Conservation (phyloP, 92 coral and sea anemone genomes). For the Montipora capitata region DNA sequence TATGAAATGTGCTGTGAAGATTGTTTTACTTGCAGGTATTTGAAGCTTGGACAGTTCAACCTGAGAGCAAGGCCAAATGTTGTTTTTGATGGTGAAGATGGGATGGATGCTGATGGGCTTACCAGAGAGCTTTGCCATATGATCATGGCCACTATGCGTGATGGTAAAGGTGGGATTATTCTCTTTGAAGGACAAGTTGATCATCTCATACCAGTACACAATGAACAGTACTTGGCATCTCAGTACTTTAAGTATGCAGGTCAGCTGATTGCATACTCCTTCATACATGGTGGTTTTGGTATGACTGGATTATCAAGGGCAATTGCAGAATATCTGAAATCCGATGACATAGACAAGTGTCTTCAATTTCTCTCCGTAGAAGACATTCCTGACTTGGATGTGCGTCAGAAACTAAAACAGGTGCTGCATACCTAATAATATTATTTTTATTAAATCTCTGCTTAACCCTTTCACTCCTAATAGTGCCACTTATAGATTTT, state of each 20-base stretch:
- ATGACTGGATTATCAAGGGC: slow-evolving; percentile 51
- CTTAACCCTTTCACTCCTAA: background rate
- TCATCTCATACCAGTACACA: slow-evolving; percentile 43
- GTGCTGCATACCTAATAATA: slow-evolving; percentile 5
- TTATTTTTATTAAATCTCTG: background rate
- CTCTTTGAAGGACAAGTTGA: slow-evolving; percentile 52
- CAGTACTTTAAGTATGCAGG: slow-evolving; percentile 58
- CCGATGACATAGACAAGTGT: slow-evolving; percentile 36
- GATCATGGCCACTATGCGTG: background rate
- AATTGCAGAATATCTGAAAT: slow-evolving; percentile 35
- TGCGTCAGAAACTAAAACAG: slow-evolving; percentile 27
- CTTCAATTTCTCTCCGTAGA: slow-evolving; percentile 35
- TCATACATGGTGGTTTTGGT: slow-evolving; percentile 63
- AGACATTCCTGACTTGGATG: slow-evolving; percentile 52
- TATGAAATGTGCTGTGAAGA: background rate
- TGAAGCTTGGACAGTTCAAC: slow-evolving; percentile 37
- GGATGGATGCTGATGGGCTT: slow-evolving; percentile 36
- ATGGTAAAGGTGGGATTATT: slow-evolving; percentile 49
- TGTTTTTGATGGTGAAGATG: slow-evolving; percentile 41
- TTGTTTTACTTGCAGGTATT: background rate
- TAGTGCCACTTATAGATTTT: no score
- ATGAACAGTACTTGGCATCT: slow-evolving; percentile 41
- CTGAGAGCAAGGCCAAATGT: slow-evolving; percentile 49
- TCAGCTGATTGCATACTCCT: slow-evolving; percentile 54
- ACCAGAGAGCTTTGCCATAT: no score